These are phyloP conservation scores for Crotalus tigris DNA, from an alignment of 2,113 vertebrate species.

Conservation along the genomic window DNA sequence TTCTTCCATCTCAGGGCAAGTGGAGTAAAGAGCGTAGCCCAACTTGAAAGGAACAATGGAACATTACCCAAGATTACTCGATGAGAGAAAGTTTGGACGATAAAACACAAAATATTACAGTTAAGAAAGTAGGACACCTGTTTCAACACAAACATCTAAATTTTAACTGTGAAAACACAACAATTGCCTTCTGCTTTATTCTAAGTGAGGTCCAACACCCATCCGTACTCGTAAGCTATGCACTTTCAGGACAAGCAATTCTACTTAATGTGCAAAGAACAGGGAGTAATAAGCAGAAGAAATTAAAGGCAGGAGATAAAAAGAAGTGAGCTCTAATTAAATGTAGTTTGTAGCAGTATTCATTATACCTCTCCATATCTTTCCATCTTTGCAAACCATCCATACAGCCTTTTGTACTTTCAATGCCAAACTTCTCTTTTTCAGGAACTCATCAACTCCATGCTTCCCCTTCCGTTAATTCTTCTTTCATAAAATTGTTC, in stretches of 20 bases:
- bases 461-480: background rate
- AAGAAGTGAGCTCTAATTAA: background rate
- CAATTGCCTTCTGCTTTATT: background rate
- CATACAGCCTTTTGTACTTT: background rate
- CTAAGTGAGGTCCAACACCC: background rate
- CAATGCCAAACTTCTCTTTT: background rate
- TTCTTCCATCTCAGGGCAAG: background rate
- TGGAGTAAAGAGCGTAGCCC: constrained; percentile 5
- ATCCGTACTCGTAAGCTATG: background rate
- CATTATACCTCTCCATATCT: background rate
- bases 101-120: background rate
- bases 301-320: background rate
- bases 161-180: constrained; percentile 7
- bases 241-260: background rate
- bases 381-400: background rate
- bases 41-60: constrained; percentile 18
- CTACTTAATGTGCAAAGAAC: background rate
- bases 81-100: constrained; percentile 1
- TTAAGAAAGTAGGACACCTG: background rate
- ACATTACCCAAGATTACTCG: constrained; percentile 21
- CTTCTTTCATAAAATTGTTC: background rate
- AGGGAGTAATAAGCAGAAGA: background rate
- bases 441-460: background rate
- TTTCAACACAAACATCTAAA: background rate
- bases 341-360: background rate